Conservation (phyloP, 2,797 vertebrate species). For the Rhinella marina region DNA sequence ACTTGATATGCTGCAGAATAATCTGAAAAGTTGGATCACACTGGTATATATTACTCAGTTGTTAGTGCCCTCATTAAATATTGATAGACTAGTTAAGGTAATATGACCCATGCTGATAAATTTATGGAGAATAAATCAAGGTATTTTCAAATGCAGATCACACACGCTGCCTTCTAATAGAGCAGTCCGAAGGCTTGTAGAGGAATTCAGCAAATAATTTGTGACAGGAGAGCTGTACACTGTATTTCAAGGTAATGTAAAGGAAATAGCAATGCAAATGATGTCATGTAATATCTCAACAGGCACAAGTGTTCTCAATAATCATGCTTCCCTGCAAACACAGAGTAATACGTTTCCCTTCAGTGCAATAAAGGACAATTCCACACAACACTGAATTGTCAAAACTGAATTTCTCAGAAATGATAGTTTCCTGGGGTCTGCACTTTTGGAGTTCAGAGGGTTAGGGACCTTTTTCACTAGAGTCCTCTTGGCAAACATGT, state of each 20-base stretch:
- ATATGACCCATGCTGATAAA: slow-evolving; percentile 50
- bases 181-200: not conserved
- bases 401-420: slow-evolving; percentile 19
- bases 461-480: not conserved
- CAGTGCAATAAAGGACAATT: slow-evolving; percentile 3
- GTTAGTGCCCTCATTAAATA: slow-evolving; percentile 54
- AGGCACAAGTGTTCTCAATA: not conserved
- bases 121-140: slow-evolving; percentile 31
- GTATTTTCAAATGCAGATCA: slow-evolving; percentile 28
- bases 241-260: slow-evolving; percentile 16
- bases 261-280: slow-evolving; percentile 33
- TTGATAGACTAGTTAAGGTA: slow-evolving; percentile 48
- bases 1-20: slow-evolving; percentile 35
- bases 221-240: not conserved
- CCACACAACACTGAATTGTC: slow-evolving; percentile 1
- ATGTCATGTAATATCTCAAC: slow-evolving; percentile 6
- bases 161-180: not conserved
- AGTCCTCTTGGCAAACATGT: not conserved
- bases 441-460: not conserved
- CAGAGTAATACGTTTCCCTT: not conserved
- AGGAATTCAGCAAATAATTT: not conserved
- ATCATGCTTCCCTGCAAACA: slow-evolving; percentile 15
- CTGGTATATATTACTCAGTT: slow-evolving; percentile 37
- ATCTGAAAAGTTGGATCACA: slow-evolving; percentile 5
- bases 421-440: slow-evolving; percentile 22